A percentile compares a stretch with the other conserved stretches of the same genome.
Conservation (phyloP, 1,140 invertebrate genomes). For the Pogonognathellus flavescens region DNA sequence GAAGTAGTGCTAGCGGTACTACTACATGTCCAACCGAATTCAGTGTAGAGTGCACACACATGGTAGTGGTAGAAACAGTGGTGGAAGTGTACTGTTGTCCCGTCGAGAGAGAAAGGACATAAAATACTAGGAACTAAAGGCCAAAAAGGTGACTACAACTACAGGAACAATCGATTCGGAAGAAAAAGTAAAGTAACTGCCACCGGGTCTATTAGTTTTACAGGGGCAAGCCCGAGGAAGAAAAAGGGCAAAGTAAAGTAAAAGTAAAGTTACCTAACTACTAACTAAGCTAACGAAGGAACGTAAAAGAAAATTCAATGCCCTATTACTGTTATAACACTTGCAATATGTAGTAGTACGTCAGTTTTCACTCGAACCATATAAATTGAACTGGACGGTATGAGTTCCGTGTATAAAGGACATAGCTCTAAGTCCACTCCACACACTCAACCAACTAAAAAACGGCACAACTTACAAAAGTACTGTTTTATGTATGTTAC, state of each 20-base stretch:
- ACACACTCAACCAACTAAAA: too few species aligned
- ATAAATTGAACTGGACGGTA: too few species aligned
- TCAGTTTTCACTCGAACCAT: neutral
- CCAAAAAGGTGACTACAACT: conserved; percentile 40
- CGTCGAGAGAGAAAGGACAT: conserved; percentile 35
- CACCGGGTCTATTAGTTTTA: conserved; percentile 10
- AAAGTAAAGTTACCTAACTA: conserved; percentile 31
- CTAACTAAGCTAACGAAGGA: neutral
- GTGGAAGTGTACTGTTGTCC: neutral
- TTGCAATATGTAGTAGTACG: neutral
- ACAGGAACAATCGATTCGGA: conserved; percentile 47
- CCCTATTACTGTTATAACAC: neutral
- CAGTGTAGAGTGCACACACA: neutral
- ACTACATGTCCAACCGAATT: neutral
- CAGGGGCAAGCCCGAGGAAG: neutral
- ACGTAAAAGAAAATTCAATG: neutral
- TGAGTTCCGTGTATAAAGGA: too few species aligned
- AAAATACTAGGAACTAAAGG: conserved; percentile 49
- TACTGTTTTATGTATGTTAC: too few species aligned
- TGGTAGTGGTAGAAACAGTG: neutral
- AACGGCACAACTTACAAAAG: too few species aligned
- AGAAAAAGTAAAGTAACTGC: conserved; percentile 18
- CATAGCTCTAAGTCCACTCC: too few species aligned
- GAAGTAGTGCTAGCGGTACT: neutral
- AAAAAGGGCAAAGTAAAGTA: conserved; percentile 39